Evolutionary conservation across 1,140 invertebrate genomes (phyloP).

Genomic region (Matsumurasca onukii): DNA sequence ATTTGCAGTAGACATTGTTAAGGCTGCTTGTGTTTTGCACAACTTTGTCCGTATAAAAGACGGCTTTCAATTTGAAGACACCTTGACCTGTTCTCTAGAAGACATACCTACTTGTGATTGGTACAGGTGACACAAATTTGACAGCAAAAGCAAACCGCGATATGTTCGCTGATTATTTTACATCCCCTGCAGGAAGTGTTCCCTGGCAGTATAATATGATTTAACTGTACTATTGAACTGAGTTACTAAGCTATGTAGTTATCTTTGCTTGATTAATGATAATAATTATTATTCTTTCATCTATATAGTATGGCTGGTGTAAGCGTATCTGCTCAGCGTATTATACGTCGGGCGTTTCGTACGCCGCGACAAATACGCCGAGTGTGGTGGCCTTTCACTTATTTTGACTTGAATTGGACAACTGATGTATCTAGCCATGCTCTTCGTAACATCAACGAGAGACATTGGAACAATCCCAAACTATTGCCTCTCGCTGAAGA

Average conservation of each 20-base stretch:
- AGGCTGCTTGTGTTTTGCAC: conserved; percentile 15
- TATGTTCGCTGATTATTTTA: background rate
- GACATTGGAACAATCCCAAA: conserved; percentile 10
- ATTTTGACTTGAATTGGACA: background rate
- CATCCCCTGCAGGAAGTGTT: background rate
- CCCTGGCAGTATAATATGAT: conserved; percentile 3
- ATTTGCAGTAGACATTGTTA: background rate
- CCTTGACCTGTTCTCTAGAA: background rate
- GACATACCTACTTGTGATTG: background rate
- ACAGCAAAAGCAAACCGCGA: background rate
- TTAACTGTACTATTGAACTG: background rate
- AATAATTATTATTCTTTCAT: no score
- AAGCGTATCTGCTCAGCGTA: no score
- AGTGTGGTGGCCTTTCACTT: no score
- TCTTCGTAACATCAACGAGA: background rate
- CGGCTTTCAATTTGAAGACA: background rate
- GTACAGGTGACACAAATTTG: background rate
- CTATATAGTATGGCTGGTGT: no score
- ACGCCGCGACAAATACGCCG: no score
- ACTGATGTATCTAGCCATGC: conserved; percentile 1
- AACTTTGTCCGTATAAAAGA: conserved; percentile 11
- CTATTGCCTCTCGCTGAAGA: conserved; percentile 9
- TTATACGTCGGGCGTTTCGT: no score
- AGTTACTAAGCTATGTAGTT: no score
- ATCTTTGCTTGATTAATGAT: no score